Evolutionary conservation across 2,797 vertebrate genomes (phyloP).

Genomic region (Argya squamiceps): DNA sequence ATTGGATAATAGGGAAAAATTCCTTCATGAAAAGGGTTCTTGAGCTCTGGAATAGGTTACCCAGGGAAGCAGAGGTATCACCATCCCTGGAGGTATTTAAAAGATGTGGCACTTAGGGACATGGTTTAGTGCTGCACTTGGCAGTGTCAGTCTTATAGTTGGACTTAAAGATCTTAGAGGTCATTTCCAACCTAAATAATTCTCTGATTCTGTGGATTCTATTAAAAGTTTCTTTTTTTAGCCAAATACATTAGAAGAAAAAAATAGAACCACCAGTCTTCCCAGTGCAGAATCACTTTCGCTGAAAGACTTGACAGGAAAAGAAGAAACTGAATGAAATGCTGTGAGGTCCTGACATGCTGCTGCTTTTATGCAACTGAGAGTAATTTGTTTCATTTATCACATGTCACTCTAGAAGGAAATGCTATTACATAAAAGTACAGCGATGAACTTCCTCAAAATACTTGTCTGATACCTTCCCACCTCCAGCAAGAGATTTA

Average conservation of each 20-base stretch:
- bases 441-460: background rate
- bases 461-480: background rate
- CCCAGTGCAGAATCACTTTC: background rate
- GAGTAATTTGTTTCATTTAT: background rate
- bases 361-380: background rate
- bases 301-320: background rate
- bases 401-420: background rate
- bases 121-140: background rate
- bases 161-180: background rate
- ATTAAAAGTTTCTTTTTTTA: background rate
- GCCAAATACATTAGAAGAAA: background rate
- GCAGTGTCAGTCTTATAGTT: background rate
- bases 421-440: background rate
- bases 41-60: background rate
- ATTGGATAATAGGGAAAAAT: background rate
- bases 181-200: background rate
- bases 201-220: background rate
- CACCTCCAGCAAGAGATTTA: background rate
- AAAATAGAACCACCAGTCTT: background rate
- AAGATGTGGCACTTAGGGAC: background rate
- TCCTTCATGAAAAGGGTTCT: background rate
- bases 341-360: background rate
- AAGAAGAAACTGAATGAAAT: constrained; percentile 26
- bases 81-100: background rate
- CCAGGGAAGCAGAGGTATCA: background rate